Evolutionary conservation across 64 coral and sea anemone species (phyloP).

Genomic region (Astreopora myriophthalma): DNA sequence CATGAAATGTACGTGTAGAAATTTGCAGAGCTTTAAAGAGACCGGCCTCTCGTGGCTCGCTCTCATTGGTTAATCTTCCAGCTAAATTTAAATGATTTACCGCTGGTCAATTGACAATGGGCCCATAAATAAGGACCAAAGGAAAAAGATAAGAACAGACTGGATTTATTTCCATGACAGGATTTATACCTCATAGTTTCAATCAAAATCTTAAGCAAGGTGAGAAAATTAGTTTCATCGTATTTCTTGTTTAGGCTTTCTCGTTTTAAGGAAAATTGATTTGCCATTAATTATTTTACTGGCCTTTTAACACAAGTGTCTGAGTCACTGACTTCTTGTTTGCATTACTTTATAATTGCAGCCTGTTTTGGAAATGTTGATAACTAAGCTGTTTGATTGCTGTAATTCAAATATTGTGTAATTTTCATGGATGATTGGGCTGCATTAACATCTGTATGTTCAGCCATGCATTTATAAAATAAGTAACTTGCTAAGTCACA

Average conservation of each 20-base stretch:
- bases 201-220: neutral
- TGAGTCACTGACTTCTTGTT: neutral
- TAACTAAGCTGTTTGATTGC: neutral
- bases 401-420: too few relatives aligned
- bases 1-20: slow-evolving; percentile 11
- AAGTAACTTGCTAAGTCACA: neutral
- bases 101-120: slow-evolving; percentile 24
- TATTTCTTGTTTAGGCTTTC: neutral
- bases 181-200: neutral
- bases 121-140: slow-evolving; percentile 14
- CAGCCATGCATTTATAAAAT: neutral
- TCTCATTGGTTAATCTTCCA: slow-evolving; percentile 72
- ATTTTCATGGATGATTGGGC: neutral
- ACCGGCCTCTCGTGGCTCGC: slow-evolving; percentile 91
- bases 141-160: neutral
- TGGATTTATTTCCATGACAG: neutral
- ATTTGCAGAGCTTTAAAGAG: slow-evolving; percentile 75
- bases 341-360: neutral
- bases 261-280: neutral
- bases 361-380: neutral
- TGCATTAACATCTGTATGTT: neutral
- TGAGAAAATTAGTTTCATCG: neutral
- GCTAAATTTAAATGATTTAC: neutral
- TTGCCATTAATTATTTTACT: neutral
- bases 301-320: neutral